Conservation (phyloP, 2,113 vertebrate species). For the Lathamus discolor region DNA sequence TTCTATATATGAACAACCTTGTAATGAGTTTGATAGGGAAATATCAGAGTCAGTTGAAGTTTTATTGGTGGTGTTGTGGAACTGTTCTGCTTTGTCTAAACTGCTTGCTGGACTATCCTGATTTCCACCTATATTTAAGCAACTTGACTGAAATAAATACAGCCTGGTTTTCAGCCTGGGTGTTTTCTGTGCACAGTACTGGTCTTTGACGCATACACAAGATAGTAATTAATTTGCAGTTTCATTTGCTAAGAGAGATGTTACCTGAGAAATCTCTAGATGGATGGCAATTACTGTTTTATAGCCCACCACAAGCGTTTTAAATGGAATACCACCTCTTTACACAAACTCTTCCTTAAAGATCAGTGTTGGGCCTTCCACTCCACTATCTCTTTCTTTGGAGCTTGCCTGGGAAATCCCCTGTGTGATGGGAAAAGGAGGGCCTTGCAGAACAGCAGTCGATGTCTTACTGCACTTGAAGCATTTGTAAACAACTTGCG, state of each 20-base stretch:
- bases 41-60: neutral
- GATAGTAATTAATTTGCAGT: slow-evolving; percentile 60
- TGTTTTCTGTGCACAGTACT: slow-evolving; percentile 23
- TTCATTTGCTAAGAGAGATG: slow-evolving; percentile 24
- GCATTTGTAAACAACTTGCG: slow-evolving; percentile 64
- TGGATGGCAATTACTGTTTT: slow-evolving; percentile 45
- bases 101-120: neutral
- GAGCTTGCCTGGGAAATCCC: slow-evolving; percentile 34
- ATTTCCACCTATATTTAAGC: slow-evolving; percentile 27
- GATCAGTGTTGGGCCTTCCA: neutral
- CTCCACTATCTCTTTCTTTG: neutral
- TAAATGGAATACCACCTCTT: slow-evolving; percentile 5
- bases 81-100: neutral
- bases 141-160: slow-evolving; percentile 29
- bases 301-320: slow-evolving; percentile 23
- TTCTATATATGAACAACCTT: neutral
- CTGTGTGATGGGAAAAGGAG: slow-evolving; percentile 2
- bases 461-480: neutral
- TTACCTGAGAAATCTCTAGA: slow-evolving; percentile 14
- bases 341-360: slow-evolving; percentile 6
- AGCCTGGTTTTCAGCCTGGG: slow-evolving; percentile 25
- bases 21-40: slow-evolving; percentile 10
- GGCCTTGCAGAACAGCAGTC: neutral
- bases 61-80: neutral
- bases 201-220: slow-evolving; percentile 48